Conservation (phyloP, 2,888 invertebrate genomes). For the Malacosoma neustria region DNA sequence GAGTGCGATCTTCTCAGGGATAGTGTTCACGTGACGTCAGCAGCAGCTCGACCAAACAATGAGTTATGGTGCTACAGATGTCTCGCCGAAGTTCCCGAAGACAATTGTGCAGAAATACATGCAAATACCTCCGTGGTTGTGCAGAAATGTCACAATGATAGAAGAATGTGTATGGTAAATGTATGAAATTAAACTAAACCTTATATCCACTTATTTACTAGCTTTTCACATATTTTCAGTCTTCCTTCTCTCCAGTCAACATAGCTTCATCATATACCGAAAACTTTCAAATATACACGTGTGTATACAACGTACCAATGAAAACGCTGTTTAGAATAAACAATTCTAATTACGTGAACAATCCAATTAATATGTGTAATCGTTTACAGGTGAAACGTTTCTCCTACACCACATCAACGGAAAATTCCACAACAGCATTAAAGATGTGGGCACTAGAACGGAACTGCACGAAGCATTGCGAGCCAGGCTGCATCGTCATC, state of each 20-base stretch:
- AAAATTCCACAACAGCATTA: slow-evolving; percentile 81
- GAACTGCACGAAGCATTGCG: slow-evolving; percentile 88
- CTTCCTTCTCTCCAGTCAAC: too few species aligned
- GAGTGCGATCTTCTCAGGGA: slow-evolving; percentile 64
- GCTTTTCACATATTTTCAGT: too few species aligned
- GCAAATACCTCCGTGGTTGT: slow-evolving; percentile 75
- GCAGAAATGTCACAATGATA: slow-evolving; percentile 85
- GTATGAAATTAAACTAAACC: too few species aligned
- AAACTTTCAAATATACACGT: too few species aligned
- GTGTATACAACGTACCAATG: too few species aligned
- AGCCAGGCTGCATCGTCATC: slow-evolving; percentile 91
- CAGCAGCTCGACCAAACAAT: slow-evolving; percentile 84
- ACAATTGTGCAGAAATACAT: slow-evolving; percentile 79
- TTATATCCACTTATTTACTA: too few species aligned
- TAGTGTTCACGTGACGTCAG: slow-evolving; percentile 85
- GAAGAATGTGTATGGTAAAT: slow-evolving; percentile 86
- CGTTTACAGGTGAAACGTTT: slow-evolving; percentile 82
- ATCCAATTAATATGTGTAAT: too few species aligned
- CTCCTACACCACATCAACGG: slow-evolving; percentile 88
- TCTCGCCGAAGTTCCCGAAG: slow-evolving; percentile 84
- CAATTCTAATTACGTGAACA: too few species aligned
- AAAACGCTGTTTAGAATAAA: too few species aligned
- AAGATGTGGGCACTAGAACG: slow-evolving; percentile 90
- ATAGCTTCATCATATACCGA: too few species aligned
- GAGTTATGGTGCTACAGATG: slow-evolving; percentile 89